Base-by-base conservation (phyloP, 2,888 invertebrate genomes). In the Cryptus armator region DNA sequence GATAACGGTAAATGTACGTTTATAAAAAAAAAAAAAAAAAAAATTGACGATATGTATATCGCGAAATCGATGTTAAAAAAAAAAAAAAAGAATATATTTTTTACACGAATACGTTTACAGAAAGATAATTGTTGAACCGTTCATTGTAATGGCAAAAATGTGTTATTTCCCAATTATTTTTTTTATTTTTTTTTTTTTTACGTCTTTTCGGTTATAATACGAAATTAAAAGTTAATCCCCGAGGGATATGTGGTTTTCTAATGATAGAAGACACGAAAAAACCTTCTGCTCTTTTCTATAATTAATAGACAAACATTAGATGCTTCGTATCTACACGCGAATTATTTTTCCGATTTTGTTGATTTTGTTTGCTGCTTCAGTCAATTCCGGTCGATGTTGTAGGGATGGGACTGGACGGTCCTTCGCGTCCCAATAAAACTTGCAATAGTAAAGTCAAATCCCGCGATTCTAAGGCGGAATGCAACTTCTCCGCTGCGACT, bases 81-180 rank as follows among this genome's bases (percentile, higher is more conserved):
- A 92, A 56, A n/a, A n/a, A n/a, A 56, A 92, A 37, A 37, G 24
- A 56, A 93, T 93, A 93, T 93, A 93, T 93, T 93, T 93, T 93
- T 92, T 93, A 93, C 92, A 89, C 91, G 90, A 90, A 91, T 87
- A 89, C 88, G 89, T 92, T 92, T 92, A 91, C 90, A 92, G 86
- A 92, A 82, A 85, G 16, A 82, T 37, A 29, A 79, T 71, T 53
- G 78, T 76, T 70, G 44, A 44, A 67, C 71, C 16, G 56, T 32
- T 85, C 79, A 85, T 85, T 85, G 4, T 70, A 71, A 43, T 32
- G 62, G 7, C 16, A 14, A 12, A 62, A 29, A 19, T 59, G 16
- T 12, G 24, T 29, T 29, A 32, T 62, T 14, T n/a, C 29, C n/a
- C 29, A 32, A 2, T 59, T 29, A 16, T 59, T 10, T 14, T 29